Conservation (phyloP, 2,113 vertebrate genomes). For the Mungos mungo region DNA sequence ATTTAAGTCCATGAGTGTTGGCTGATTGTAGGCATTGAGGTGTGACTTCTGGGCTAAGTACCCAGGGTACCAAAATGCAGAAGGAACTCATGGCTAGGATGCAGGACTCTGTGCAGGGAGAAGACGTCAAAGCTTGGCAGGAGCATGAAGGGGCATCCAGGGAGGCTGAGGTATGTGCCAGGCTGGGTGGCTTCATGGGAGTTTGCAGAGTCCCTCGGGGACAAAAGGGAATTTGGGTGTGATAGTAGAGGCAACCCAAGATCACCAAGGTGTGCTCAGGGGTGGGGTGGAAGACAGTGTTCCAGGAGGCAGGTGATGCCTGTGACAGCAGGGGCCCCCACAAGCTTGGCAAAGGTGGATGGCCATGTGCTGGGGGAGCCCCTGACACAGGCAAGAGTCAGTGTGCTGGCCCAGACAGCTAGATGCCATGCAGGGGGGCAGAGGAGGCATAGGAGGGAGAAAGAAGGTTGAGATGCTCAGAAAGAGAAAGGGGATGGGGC, state of each 20-base stretch:
- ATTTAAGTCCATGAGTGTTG: neutral
- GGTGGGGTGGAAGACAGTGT: neutral
- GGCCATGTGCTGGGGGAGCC: neutral
- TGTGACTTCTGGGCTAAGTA: neutral
- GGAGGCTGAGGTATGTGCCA: rapidly evolving
- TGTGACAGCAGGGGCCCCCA: neutral
- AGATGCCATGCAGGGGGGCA: neutral
- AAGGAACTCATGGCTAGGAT: neutral
- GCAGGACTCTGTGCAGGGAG: no score
- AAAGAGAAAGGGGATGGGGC: neutral
- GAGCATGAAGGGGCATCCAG: neutral
- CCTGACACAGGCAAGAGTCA: neutral
- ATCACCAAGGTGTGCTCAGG: neutral
- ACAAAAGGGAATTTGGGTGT: neutral
- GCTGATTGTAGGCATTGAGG: neutral
- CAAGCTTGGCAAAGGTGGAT: neutral
- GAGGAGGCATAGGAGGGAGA: rapidly evolving
- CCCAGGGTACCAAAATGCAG: neutral
- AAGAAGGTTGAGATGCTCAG: neutral
- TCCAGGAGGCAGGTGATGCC: neutral
- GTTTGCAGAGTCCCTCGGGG: neutral
- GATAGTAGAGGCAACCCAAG: neutral
- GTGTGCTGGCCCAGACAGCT: neutral
- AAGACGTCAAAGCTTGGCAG: neutral
- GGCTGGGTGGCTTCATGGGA: rapidly evolving